Evolutionary conservation across 2,888 invertebrate species (phyloP), one percentile per base, ranked within the genome.

Genomic region (Penaeus monodon): DNA sequence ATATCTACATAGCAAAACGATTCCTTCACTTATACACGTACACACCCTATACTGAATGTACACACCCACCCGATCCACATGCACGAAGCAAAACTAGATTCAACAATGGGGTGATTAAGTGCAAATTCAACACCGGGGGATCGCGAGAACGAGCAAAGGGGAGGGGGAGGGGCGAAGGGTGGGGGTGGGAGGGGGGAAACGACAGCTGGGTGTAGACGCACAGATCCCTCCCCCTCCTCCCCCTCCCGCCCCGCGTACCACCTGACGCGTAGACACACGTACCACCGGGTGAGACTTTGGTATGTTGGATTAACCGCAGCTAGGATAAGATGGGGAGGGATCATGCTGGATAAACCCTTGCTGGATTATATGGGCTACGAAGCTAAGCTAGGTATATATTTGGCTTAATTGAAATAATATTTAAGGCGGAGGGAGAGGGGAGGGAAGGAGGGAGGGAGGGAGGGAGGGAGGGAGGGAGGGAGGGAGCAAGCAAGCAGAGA

Each of bases 381-480:
- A 49, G 27, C 49, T 38, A 33, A 27, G 38, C 38, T 29, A 20
- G 20, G 65, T 80, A 65, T 65, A 65, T 33, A 38, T 22, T 80
- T 80, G 29, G 66, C 33, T 80, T 80, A n/a, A 27, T 38, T 22
- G 33, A 22, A 49, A 44, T n/a, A 70, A 66, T n/a, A 74, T 83
- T 24, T 57, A n/a, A 22, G 65, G 27, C 68, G 57, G 88, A 86
- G 79, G 77, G 63, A 20, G 64, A 57, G 29, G 79, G 79, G 29
- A 33, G 63, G 6, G 49, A 83, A 74, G 85, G 86, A 89, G 86
- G 89, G 86, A 88, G 90, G 74, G 84, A 84, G 70, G 68, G 49
- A 88, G 86, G 85, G 87, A 89, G 90, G 6, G 80, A 80, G 64
- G 6, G 38, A 38, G 38, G 6, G 38, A 38, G 38, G 6, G 38